Conservation (phyloP, 2,113 vertebrate species). For the Pyxicephalus adspersus region DNA sequence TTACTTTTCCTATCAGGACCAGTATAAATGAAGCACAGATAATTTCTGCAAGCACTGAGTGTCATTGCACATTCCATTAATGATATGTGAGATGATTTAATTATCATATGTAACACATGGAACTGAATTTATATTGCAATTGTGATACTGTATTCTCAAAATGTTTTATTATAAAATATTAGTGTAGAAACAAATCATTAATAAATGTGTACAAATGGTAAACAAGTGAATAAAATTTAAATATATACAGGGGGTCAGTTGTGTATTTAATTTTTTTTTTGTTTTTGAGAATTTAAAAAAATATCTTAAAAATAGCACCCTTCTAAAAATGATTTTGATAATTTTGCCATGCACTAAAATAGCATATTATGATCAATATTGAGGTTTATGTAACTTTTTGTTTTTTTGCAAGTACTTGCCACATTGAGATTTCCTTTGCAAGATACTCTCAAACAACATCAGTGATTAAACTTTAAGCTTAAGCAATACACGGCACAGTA, state of each 20-base stretch:
- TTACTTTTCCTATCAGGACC: neutral
- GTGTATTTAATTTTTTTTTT: no score
- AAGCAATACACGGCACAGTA: neutral
- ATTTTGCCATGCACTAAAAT: constrained; percentile 41
- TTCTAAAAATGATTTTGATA: constrained; percentile 49
- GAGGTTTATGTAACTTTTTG: constrained; percentile 40
- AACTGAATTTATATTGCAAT: constrained; percentile 17
- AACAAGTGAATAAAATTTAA: no score
- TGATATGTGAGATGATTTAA: neutral
- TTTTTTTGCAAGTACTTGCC: constrained; percentile 1
- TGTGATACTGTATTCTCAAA: neutral
- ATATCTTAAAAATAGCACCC: constrained; percentile 15
- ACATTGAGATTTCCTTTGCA: neutral
- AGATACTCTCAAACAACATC: neutral
- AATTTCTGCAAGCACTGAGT: neutral
- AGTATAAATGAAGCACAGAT: constrained; percentile 30
- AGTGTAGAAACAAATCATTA: no score
- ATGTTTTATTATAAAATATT: no score
- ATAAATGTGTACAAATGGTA: no score
- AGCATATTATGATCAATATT: constrained; percentile 48
- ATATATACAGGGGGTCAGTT: no score
- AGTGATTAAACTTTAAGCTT: neutral
- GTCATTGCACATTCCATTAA: neutral
- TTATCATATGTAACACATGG: neutral
- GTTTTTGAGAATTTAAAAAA: no score